Base-by-base conservation (phyloP, 2,113 vertebrate species). In the Halcyon malimbica region DNA sequence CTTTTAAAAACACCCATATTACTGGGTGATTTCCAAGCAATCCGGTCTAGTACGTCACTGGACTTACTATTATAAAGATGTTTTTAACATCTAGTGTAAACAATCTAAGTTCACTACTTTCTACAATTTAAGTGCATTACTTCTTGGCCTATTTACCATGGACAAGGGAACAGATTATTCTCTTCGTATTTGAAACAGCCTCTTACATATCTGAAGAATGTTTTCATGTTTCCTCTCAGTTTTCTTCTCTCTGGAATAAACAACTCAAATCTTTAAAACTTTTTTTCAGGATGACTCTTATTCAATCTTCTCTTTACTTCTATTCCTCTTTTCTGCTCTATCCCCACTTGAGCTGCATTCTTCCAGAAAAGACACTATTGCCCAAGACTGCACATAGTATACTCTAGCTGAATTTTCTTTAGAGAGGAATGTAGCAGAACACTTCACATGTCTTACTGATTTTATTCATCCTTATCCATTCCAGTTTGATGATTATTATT, bases 231-330 rank as follows among this genome's bases (percentile, higher is more conserved):
- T 94, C 11, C 44, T 93, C 44, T 94, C 14, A 63, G 75, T 86
- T 88, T 92, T 85, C 33, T 71, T 93, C 50, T 77, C 50, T 67
- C 71, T 90, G 37, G 67, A 86, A 96, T 93, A 95, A 95, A 94
- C 64, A 92, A 50, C 53, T 53, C 33, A 81, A 77, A 77, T 50
- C 33, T 69, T 87, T 87, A 46, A 86, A 96, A 77, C 54, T 42
- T 90, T 83, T 51, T 53, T 77, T 70, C 59, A 86, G 80, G 21
- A 63, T 37, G 16, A 50, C 51, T 83, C 51, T 92, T 80, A 62
- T 41, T 69, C 54, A 51, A 13, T 74, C 25, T 50, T 68, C 37
- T 59, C 46, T 85, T 91, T 71, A 62, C 16, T 62, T 9, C 15
- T 44, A 7, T n/a, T 80, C 11, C 17, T 71, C 17, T 90, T 64